phyloP scores from a whole-genome alignment of 30 jellyfish, hydroid and myxozoan genomes.

The Cassiopea xamachana region DNA sequence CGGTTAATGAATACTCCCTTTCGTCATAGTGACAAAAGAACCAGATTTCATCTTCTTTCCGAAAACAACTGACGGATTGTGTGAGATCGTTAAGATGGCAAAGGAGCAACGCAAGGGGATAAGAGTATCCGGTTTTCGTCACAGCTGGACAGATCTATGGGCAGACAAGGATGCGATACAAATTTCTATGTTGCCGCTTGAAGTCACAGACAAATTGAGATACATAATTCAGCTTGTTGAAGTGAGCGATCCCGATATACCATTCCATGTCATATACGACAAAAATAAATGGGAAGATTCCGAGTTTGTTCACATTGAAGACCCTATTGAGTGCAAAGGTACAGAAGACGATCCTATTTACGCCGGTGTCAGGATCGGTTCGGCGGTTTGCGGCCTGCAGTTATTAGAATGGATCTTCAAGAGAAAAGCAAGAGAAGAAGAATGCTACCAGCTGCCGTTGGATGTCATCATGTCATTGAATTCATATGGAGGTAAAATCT shows the following conservation, averaged over 20 bases:
- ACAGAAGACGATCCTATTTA: background rate
- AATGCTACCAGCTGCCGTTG: conserved; percentile 20
- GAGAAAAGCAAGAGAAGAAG: background rate
- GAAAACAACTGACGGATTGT: conserved; percentile 12
- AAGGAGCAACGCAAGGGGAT: background rate
- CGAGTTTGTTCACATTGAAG: conserved; percentile 9
- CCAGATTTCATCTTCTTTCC: conserved; percentile 15
- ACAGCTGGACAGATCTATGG: conserved; percentile 30
- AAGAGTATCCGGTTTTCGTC: conserved; percentile 16
- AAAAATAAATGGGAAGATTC: background rate
- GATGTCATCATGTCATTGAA: conserved; percentile 11
- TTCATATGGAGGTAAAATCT: conserved; percentile 1
- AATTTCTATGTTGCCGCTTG: conserved; percentile 20
- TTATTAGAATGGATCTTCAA: background rate
- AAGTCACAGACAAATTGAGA: conserved; percentile 16
- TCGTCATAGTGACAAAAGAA: background rate
- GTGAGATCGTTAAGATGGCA: conserved; percentile 10
- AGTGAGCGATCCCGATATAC: background rate
- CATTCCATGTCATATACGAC: conserved; percentile 8
- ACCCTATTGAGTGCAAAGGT: background rate
- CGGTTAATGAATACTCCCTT: background rate
- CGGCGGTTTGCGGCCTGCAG: conserved; percentile 39
- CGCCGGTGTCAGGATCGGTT: conserved; percentile 14
- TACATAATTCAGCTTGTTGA: conserved; percentile 1
- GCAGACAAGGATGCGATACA: conserved; percentile 1